These are phyloP conservation scores for Phyllotreta striolata DNA, from an alignment of 2,888 invertebrate genomes.

Conservation along the genomic window DNA sequence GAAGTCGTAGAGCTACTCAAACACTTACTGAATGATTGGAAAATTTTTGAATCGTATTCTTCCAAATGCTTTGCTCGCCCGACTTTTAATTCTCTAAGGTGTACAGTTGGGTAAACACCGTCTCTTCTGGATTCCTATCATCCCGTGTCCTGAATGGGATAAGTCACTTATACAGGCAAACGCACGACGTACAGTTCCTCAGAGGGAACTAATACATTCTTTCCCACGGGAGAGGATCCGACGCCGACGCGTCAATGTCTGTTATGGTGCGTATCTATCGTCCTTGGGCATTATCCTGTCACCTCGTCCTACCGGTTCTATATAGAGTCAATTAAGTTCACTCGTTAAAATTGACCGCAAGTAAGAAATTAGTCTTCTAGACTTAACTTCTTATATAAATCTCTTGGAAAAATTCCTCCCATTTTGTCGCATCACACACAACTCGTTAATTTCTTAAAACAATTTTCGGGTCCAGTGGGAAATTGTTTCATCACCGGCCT, in stretches of 20 bases:
- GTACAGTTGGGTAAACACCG: no score
- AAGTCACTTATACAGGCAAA: constrained; percentile 14
- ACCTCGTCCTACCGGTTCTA: background rate
- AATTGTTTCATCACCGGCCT: constrained; percentile 19
- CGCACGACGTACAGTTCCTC: constrained; percentile 9
- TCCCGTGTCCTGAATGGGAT: background rate
- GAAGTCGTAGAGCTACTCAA: no score
- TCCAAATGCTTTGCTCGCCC: no score
- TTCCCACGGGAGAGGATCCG: constrained; percentile 18
- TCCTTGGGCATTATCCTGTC: constrained; percentile 23
- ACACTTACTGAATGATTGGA: no score
- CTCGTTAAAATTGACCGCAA: background rate
- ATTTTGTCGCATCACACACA: constrained; percentile 5
- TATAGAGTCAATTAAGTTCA: no score
- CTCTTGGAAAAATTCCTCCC: background rate
- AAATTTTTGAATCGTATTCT: no score
- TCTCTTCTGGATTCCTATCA: no score
- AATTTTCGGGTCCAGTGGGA: constrained; percentile 21
- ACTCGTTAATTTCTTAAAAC: constrained; percentile 23
- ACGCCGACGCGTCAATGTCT: background rate
- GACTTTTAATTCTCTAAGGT: no score
- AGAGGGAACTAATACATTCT: constrained; percentile 20
- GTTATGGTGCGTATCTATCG: constrained; percentile 7
- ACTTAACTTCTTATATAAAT: constrained; percentile 1
- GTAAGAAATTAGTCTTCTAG: constrained; percentile 1